Evolutionary conservation across 37 sponge, comb jelly and placozoan genomes (phyloP).

Genomic region (Diacarnus erythraeanus): DNA sequence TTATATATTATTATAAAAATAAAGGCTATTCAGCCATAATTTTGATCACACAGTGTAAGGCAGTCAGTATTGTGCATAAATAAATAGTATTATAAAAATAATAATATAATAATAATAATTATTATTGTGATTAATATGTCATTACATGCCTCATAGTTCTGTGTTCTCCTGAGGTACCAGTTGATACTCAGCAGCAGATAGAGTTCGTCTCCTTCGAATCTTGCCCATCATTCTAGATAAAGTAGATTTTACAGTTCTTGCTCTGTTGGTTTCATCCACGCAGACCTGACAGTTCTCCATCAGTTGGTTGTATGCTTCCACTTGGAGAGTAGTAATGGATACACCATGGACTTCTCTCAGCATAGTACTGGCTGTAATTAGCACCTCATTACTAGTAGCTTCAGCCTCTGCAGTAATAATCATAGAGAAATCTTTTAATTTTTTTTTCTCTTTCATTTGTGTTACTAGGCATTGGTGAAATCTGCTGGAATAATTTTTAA

Average conservation of each 20-base stretch:
- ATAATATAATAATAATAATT: too few species aligned
- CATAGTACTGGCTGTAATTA: not conserved
- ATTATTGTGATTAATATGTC: too few species aligned
- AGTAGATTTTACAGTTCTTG: not conserved
- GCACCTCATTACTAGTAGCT: not conserved
- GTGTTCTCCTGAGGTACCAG: not conserved
- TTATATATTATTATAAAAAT: too few species aligned
- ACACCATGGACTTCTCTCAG: not conserved
- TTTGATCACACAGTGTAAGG: too few species aligned
- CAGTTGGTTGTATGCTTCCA: not conserved
- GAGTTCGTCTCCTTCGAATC: not conserved
- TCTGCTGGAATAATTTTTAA: too few species aligned
- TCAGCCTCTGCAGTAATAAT: not conserved
- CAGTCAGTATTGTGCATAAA: too few species aligned
- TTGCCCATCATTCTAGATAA: not conserved
- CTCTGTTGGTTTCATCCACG: not conserved
- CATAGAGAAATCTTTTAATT: too few species aligned
- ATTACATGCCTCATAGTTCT: too few species aligned
- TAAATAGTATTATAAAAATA: too few species aligned
- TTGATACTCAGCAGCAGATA: not conserved
- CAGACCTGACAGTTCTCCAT: not conserved
- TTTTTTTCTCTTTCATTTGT: too few species aligned
- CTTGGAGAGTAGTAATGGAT: not conserved
- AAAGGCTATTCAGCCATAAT: too few species aligned
- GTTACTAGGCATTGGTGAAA: too few species aligned